Base-by-base conservation (phyloP, 2,113 vertebrate species). In the Elgaria multicarinata region DNA sequence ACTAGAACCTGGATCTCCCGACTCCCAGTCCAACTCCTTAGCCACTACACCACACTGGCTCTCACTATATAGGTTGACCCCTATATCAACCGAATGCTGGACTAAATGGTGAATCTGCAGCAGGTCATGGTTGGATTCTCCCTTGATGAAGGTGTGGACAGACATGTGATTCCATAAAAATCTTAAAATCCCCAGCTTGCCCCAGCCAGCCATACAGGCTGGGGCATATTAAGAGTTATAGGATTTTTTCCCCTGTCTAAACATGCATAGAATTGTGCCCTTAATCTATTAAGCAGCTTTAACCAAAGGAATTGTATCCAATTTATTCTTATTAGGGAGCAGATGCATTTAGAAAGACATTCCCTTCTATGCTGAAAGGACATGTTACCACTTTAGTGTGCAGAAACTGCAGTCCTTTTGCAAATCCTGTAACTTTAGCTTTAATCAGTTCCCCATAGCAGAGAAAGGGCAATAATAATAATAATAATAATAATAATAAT, bases 251-350 rank as follows among this genome's bases (percentile, higher is more conserved):
- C n/a, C n/a, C n/a, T n/a, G n/a, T n/a, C n/a, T n/a, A n/a, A n/a
- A n/a, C n/a, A n/a, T n/a, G n/a, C n/a, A n/a, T n/a, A n/a, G n/a
- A n/a, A n/a, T n/a, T n/a, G n/a, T n/a, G n/a, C n/a, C 33, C 7
- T 75, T 26, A 36, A 2, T 55, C 71, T 90, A 87, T 90, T 53
- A 46, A 91, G 71, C 24, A 71, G 58, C 75, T 87, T 53, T 85
- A 90, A 89, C 83, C 82, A 87, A 90, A 87, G 31, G 58, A 87
- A 71, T 26, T 83, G 62, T 26, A 83, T 76, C 24, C 0, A 0
- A n/a, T 79, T 85, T 18, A 36, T 39, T 46, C 62, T 78, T 71
- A 67, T 6, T 14, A 89, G 53, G 42, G 12, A 87, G 90, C 79
- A 78, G 44, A 26, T 74, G 28, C 76, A 22, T 77, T 81, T 31